Percentiles rank a stretch among this genome's conserved stretches.
phyloP scores from a whole-genome alignment of 1,140 invertebrate species.

The Goniozus legneri region DNA sequence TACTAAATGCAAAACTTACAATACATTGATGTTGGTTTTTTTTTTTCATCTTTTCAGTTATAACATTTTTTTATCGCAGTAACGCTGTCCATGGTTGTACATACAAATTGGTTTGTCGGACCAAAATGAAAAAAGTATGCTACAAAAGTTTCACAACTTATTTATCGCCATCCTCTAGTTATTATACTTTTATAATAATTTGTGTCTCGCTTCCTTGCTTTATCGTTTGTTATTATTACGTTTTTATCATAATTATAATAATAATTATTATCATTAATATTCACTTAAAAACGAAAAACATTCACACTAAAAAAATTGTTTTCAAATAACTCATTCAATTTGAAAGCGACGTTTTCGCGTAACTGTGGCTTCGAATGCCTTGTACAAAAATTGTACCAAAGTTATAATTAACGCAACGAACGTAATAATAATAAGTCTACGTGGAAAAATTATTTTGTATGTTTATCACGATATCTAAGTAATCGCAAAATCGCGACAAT shows the following conservation, averaged over 20 bases:
- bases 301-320: conserved; percentile 37
- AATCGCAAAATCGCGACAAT: too few species aligned
- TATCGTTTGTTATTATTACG: conserved; percentile 21
- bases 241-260: conserved; percentile 17
- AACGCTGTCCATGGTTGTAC: conserved; percentile 36
- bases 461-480: too few species aligned
- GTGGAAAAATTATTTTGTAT: too few species aligned
- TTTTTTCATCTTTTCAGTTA: conserved; percentile 28
- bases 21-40: conserved; percentile 41
- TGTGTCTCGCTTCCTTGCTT: conserved; percentile 17
- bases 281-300: conserved; percentile 34
- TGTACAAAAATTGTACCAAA: too few species aligned
- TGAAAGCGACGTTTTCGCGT: conserved; percentile 23
- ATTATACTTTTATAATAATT: conserved; percentile 35
- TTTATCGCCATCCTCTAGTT: conserved; percentile 32
- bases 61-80: conserved; percentile 35
- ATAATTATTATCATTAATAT: conserved; percentile 25
- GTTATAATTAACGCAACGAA: too few species aligned
- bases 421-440: too few species aligned
- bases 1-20: conserved; percentile 51
- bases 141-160: conserved; percentile 43
- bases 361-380: conserved; percentile 15
- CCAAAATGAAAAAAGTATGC: conserved; percentile 39
- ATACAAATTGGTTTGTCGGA: conserved; percentile 26
- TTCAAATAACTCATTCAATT: conserved; percentile 25